Base-by-base conservation (phyloP, 2,113 vertebrate genomes). In the Sinosuthora webbiana region DNA sequence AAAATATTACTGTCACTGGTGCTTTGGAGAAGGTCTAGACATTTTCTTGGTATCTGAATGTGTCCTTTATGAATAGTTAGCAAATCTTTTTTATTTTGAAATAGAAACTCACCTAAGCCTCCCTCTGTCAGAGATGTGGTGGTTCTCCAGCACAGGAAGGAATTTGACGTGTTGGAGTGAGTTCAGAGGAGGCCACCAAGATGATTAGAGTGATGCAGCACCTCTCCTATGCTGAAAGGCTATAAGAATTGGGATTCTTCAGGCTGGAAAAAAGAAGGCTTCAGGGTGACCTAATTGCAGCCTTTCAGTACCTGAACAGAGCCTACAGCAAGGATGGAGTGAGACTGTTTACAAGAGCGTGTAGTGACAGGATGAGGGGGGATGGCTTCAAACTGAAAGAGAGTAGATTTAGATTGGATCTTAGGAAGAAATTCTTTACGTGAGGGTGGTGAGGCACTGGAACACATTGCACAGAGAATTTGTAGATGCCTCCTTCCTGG, bases 281-380 rank as follows among this genome's bases (percentile, higher is more conserved):
- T 64, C 0, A 0, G 12, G 3, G 25, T 42, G 21, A 57, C 13
- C 8, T 57, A 44, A 23, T 11, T 59, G 33, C 0, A 1, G 15
- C 33, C 27, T 74, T 50, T 22, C 27, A 23, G 15, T 37, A 44
- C 27, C 37, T 19, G 37, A 74, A 44, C 6, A 33, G 33, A 59
- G 22, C 15, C 27, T 28, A 33, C 22, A 45, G 39, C 42, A n/a
- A n/a, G 16, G 10, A 23, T 28, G 15, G 18, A 74, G 27, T 44
- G 13, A 13, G 33, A n/a, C 15, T 52, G 28, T 87, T 62, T n/a
- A 24, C 19, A 65, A 57, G 35, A 35, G 22, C 31, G 10, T 24
- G 9, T 24, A 37, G 53, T 20, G 10, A 39, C 22, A n/a, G 13
- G 11, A 39, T 10, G n/a, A 74, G 7, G 49, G 52, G 19, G 2